Percentiles rank a stretch among this genome's conserved stretches.
phyloP scores from a whole-genome alignment of 2,113 vertebrate species.

The Mola mola region DNA sequence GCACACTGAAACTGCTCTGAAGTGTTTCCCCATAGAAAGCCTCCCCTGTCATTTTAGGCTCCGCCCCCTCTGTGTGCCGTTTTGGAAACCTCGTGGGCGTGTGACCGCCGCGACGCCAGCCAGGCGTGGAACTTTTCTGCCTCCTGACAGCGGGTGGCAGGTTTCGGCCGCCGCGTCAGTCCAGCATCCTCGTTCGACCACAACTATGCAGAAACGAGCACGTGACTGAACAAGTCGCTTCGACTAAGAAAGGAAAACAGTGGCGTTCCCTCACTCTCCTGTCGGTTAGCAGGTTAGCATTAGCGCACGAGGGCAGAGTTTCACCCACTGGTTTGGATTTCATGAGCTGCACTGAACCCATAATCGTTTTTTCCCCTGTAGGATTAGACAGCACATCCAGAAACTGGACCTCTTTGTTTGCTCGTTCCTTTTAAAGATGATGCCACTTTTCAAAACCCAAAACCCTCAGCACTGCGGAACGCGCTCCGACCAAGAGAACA shows the following conservation, averaged over 20 bases:
- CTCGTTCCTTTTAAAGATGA: not conserved
- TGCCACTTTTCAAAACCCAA: conserved; percentile 14
- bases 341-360: conserved; percentile 43
- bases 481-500: too few relatives aligned
- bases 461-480: not conserved
- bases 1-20: conserved; percentile 66
- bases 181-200: conserved; percentile 14
- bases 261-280: too few relatives aligned
- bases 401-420: conserved; percentile 34
- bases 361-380: conserved; percentile 11
- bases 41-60: conserved; percentile 19
- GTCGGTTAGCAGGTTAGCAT: not conserved
- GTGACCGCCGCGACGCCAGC: conserved; percentile 19
- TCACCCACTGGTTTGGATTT: conserved; percentile 5
- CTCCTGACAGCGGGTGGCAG: not conserved
- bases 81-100: conserved; percentile 53
- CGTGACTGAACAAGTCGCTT: conserved; percentile 18
- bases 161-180: too few relatives aligned
- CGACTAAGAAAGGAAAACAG: not conserved
- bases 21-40: conserved; percentile 50
- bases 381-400: conserved; percentile 24
- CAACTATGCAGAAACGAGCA: conserved; percentile 66
- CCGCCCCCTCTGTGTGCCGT: conserved; percentile 61
- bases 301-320: conserved; percentile 39
- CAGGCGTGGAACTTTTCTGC: too few relatives aligned